phyloP scores from a whole-genome alignment of 2,888 invertebrate genomes.

The Dasysyrphus tricinctus region DNA sequence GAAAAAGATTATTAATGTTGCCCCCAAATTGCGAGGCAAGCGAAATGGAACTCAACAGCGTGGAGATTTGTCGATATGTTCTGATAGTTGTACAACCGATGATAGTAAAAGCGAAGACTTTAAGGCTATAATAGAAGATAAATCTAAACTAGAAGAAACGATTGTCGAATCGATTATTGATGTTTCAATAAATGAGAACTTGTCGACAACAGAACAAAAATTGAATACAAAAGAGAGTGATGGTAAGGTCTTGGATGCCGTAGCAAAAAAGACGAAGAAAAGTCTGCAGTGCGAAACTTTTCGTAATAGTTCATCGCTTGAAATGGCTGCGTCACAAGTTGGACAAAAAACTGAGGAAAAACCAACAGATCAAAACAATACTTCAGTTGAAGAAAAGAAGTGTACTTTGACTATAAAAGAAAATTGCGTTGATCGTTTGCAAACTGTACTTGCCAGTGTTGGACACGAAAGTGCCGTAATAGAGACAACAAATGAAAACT shows the following conservation, averaged over 20 bases:
- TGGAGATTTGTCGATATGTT: conserved; percentile 52
- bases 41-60: conserved; percentile 76
- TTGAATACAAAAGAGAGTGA: conserved; percentile 77
- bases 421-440: conserved; percentile 12
- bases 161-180: conserved; percentile 13
- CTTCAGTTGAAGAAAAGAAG: conserved; percentile 18
- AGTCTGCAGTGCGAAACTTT: conserved; percentile 79
- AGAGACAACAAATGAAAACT: conserved; percentile 23
- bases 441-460: background rate
- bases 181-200: conserved; percentile 14
- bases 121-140: conserved; percentile 36
- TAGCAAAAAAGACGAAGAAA: conserved; percentile 83
- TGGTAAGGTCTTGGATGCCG: conserved; percentile 81
- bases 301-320: conserved; percentile 38
- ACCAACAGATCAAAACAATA: background rate
- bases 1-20: conserved; percentile 80
- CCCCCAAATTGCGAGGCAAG: conserved; percentile 81
- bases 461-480: background rate
- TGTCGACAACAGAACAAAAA: conserved; percentile 31
- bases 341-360: conserved; percentile 36
- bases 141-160: conserved; percentile 41
- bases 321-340: background rate
- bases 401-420: background rate
- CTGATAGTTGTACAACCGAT: conserved; percentile 59
- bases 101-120: conserved; percentile 68